These are phyloP conservation scores for Brachymystax lenok DNA, from an alignment of 2,797 vertebrate species.

Conservation along the genomic window DNA sequence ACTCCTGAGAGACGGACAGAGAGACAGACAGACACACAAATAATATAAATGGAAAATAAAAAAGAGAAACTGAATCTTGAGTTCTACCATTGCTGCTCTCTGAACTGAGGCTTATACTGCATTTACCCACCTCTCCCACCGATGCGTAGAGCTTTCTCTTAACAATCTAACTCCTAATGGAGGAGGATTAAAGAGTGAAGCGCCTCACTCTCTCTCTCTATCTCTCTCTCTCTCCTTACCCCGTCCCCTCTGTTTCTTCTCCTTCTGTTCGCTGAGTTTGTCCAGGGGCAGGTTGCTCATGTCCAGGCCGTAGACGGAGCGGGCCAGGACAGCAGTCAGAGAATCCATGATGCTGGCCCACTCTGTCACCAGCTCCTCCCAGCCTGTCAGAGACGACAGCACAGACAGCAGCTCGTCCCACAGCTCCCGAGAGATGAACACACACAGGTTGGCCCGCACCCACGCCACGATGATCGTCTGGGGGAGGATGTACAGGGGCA, in stretches of 20 bases:
- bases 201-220: rapidly evolving
- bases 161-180: no score
- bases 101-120: no score
- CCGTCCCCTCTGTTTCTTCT: slow-evolving; percentile 95
- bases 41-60: slow-evolving; percentile 3
- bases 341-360: slow-evolving; percentile 99
- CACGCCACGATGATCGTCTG: slow-evolving; percentile 98
- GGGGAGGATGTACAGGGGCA: slow-evolving; percentile 1
- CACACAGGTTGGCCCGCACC: slow-evolving; percentile 94
- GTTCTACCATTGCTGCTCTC: neutral
- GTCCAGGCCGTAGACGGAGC: slow-evolving; percentile 92
- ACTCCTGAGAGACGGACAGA: slow-evolving; percentile 72
- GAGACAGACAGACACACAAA: neutral
- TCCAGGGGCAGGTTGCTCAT: slow-evolving; percentile 94
- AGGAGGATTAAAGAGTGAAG: no score
- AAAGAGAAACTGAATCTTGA: neutral
- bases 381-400: slow-evolving; percentile 91
- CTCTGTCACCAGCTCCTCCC: slow-evolving; percentile 94
- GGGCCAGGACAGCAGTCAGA: slow-evolving; percentile 90
- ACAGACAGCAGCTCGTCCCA: slow-evolving; percentile 96
- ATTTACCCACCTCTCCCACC: no score
- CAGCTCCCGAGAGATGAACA: slow-evolving; percentile 94
- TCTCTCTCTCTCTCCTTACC: slow-evolving; percentile 67
- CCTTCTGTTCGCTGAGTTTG: slow-evolving; percentile 97
- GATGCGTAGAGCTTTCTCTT: no score